Percentiles rank a stretch among this genome's conserved stretches.
phyloP scores from a whole-genome alignment of 2,888 invertebrate species.

The Coelopa pilipes region DNA sequence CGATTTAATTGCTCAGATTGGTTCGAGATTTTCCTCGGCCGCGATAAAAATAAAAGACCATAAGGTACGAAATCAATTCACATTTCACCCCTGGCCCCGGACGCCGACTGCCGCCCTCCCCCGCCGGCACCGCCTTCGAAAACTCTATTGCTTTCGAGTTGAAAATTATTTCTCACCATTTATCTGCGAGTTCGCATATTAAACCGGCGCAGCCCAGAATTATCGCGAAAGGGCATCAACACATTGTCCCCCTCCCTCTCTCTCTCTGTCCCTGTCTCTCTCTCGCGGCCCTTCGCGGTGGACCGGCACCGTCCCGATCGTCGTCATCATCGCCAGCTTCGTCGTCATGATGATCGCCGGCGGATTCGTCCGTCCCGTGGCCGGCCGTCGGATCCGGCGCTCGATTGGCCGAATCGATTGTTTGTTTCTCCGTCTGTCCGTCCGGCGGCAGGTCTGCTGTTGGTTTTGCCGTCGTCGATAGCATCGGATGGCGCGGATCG shows the following conservation, averaged over 20 bases:
- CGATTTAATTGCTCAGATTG: too few species aligned
- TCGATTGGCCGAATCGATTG: neutral
- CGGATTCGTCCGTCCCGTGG: constrained; percentile 44
- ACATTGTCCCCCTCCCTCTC: constrained; percentile 29
- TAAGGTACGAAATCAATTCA: neutral
- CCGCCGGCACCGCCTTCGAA: neutral
- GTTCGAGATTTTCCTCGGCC: too few species aligned
- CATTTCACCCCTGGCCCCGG: too few species aligned
- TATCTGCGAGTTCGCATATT: constrained; percentile 63
- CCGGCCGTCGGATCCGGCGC: constrained; percentile 18
- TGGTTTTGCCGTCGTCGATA: neutral
- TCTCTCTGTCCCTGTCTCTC: constrained; percentile 11
- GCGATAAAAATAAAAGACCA: too few species aligned
- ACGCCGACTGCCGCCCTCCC: neutral
- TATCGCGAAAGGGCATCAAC: constrained; percentile 64
- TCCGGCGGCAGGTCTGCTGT: constrained; percentile 1
- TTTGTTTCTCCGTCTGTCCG: constrained; percentile 25
- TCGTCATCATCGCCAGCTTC: constrained; percentile 32
- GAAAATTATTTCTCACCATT: constrained; percentile 56
- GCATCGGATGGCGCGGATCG: neutral
- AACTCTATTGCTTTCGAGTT: constrained; percentile 4
- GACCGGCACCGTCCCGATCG: neutral
- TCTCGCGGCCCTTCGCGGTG: constrained; percentile 27
- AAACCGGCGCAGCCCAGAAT: constrained; percentile 64
- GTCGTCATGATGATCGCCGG: constrained; percentile 47